Percentiles rank a stretch among this genome's conserved stretches.
These are phyloP conservation scores for Metridium senile DNA, from an alignment of 92 coral and sea anemone species.

Conservation along the genomic window DNA sequence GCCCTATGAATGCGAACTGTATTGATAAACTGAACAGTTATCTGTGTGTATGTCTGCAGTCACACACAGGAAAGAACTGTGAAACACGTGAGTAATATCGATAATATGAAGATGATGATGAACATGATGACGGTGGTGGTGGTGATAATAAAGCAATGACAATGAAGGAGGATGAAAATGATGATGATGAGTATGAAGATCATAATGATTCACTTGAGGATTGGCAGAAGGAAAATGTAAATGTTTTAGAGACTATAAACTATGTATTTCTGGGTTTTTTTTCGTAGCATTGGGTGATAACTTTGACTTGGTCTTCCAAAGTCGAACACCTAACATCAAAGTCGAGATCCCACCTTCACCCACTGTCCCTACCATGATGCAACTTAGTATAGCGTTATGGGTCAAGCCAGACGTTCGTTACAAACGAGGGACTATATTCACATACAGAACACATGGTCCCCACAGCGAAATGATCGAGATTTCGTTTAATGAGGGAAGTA, in stretches of 20 bases:
- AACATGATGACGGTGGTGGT: neutral
- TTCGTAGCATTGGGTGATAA: constrained; percentile 44
- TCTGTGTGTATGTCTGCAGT: constrained; percentile 48
- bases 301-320: constrained; percentile 45
- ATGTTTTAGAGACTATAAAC: too few relatives aligned
- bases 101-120: neutral
- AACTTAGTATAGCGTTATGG: constrained; percentile 51
- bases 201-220: too few relatives aligned
- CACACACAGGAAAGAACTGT: constrained; percentile 61
- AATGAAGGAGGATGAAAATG: too few relatives aligned
- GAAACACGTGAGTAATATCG: constrained; percentile 54
- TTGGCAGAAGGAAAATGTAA: neutral
- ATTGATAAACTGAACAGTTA: constrained; percentile 51
- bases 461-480: constrained; percentile 42
- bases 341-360: constrained; percentile 28
- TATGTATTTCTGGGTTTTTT: too few relatives aligned
- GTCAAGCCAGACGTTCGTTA: constrained; percentile 38
- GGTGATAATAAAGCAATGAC: neutral
- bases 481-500: constrained; percentile 23
- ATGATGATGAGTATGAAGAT: too few relatives aligned
- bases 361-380: constrained; percentile 4
- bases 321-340: constrained; percentile 11
- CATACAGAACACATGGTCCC: constrained; percentile 45
- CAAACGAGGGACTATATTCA: constrained; percentile 57
- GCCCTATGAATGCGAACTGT: constrained; percentile 54